phyloP scores from a whole-genome alignment of 2,888 invertebrate species.

The Cloeon dipterum region DNA sequence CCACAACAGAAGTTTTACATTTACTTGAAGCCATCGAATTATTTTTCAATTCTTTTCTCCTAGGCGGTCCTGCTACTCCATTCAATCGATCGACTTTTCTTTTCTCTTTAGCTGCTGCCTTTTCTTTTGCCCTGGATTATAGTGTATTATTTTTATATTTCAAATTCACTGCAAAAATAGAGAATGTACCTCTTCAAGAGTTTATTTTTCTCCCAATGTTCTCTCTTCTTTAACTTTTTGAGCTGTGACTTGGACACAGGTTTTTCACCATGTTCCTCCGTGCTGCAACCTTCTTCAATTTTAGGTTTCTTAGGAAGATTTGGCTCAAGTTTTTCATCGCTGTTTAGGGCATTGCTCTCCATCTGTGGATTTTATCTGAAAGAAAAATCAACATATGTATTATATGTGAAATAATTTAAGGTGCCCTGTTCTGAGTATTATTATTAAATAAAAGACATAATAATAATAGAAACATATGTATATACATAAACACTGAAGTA shows the following conservation, averaged over 20 bases:
- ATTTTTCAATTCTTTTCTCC: slow-evolving; percentile 54
- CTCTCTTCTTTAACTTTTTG: slow-evolving; percentile 41
- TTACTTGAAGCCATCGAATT: slow-evolving; percentile 41
- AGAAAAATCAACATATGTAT: too few relatives aligned
- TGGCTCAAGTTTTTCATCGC: background rate
- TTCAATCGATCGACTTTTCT: slow-evolving; percentile 41
- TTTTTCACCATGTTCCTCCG: background rate
- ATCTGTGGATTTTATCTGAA: too few relatives aligned
- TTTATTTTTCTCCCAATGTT: slow-evolving; percentile 48
- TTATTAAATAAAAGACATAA: too few relatives aligned
- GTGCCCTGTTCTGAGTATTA: too few relatives aligned
- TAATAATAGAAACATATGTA: too few relatives aligned
- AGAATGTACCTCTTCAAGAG: slow-evolving; percentile 37
- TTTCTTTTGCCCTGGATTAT: slow-evolving; percentile 31
- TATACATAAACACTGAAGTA: too few relatives aligned
- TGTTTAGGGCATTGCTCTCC: too few relatives aligned
- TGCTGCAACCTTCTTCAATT: too few relatives aligned
- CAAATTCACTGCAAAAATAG: slow-evolving; percentile 1
- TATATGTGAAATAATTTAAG: too few relatives aligned
- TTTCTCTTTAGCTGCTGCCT: slow-evolving; percentile 42
- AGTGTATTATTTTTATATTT: slow-evolving; percentile 1
- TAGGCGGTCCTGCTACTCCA: slow-evolving; percentile 50
- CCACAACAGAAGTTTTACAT: slow-evolving; percentile 45
- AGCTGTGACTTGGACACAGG: slow-evolving; percentile 31
- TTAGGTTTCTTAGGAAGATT: background rate